Conservation (phyloP, 1,140 invertebrate genomes). For the Homalodisca vitripennis region DNA sequence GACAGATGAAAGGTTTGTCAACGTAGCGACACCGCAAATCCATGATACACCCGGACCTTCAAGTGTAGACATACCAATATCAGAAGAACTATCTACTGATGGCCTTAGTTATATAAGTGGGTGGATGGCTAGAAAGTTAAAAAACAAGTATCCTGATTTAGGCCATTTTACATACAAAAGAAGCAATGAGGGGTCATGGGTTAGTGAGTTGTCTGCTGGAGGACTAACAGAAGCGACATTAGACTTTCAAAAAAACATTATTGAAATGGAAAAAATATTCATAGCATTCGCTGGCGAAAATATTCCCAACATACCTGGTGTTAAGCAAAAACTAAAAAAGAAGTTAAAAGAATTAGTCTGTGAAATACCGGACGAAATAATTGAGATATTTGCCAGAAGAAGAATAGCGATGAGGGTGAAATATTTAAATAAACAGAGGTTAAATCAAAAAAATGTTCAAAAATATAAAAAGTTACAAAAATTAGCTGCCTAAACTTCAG, state of each 20-base stretch:
- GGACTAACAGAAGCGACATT: not conserved
- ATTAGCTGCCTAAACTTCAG: not conserved
- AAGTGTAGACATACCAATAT: too few relatives aligned
- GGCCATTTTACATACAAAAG: not conserved
- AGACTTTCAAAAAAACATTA: not conserved
- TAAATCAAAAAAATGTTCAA: not conserved
- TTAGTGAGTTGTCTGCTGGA: not conserved
- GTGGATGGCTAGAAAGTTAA: conserved; percentile 16
- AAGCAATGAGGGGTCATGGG: not conserved
- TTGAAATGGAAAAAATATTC: not conserved
- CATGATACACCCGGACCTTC: too few relatives aligned
- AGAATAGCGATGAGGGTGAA: not conserved
- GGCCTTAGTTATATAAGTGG: not conserved
- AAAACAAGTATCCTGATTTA: conserved; percentile 11
- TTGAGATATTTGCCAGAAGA: not conserved
- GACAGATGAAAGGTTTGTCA: not conserved
- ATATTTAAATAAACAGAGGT: not conserved
- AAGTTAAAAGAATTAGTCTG: not conserved
- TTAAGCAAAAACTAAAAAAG: not conserved
- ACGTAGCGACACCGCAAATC: not conserved
- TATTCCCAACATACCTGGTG: not conserved
- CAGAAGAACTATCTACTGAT: not conserved
- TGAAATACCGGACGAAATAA: not conserved
- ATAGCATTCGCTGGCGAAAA: not conserved
- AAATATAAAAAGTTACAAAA: not conserved